phyloP scores from a whole-genome alignment of 2,888 invertebrate genomes.

The Cantharis lateralis region DNA sequence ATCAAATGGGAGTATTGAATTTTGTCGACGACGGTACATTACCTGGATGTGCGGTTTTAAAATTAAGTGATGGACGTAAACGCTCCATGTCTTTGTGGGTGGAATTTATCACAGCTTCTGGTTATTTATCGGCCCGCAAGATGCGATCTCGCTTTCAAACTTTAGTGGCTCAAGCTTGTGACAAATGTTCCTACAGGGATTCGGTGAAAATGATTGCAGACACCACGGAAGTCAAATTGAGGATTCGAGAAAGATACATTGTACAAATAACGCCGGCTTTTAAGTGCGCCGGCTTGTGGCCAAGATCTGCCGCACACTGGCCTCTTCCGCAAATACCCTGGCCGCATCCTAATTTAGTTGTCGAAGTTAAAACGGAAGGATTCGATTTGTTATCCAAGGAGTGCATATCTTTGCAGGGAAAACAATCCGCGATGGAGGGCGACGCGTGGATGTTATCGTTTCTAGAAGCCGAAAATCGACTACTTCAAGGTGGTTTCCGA shows the following conservation, averaged over 20 bases:
- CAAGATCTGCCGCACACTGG: conserved; percentile 92
- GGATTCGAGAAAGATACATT: conserved; percentile 85
- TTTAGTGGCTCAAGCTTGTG: conserved; percentile 85
- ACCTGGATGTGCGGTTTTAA: conserved; percentile 93
- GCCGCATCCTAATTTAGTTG: conserved; percentile 90
- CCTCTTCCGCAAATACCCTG: conserved; percentile 88
- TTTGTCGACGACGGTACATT: conserved; percentile 94
- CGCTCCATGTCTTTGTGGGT: conserved; percentile 98
- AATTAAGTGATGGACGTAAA: conserved; percentile 92
- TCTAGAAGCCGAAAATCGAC: conserved; percentile 86
- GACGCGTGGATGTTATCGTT: conserved; percentile 95
- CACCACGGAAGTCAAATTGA: conserved; percentile 87
- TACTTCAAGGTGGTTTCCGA: conserved; percentile 85
- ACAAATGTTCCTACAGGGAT: conserved; percentile 91
- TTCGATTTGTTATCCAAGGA: conserved; percentile 92
- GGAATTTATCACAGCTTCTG: conserved; percentile 95
- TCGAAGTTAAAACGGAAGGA: conserved; percentile 92
- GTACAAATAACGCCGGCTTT: conserved; percentile 96
- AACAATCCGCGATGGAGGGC: conserved; percentile 90
- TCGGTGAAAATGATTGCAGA: conserved; percentile 93
- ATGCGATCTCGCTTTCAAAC: conserved; percentile 93
- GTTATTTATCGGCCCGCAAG: conserved; percentile 91
- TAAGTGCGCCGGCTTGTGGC: conserved; percentile 93
- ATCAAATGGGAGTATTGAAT: conserved; percentile 97
- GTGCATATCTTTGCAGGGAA: conserved; percentile 77